phyloP scores from a whole-genome alignment of 2,797 vertebrate genomes.

The Tragopan temminckii region DNA sequence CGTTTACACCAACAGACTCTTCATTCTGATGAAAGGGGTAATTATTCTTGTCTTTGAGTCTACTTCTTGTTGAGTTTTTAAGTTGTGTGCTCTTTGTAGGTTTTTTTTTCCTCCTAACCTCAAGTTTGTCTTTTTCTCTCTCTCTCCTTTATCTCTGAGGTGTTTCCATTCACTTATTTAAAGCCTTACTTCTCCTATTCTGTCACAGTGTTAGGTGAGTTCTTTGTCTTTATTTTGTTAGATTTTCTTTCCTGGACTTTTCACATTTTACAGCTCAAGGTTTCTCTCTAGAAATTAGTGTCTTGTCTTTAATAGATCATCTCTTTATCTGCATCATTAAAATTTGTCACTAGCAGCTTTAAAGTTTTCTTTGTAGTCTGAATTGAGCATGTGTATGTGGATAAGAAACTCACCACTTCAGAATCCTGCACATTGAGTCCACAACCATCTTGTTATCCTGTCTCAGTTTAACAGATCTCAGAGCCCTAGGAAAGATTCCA shows the following conservation, averaged over 20 bases:
- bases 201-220: background rate
- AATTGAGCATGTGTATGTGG: background rate
- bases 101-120: background rate
- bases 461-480: background rate
- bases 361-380: background rate
- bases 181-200: constrained; percentile 15
- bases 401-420: background rate
- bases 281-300: constrained; percentile 15
- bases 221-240: constrained; percentile 29
- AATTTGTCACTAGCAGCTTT: background rate
- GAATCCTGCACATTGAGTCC: background rate
- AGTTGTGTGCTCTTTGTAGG: background rate
- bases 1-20: background rate
- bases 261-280: background rate
- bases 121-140: background rate
- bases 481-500: background rate
- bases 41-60: background rate
- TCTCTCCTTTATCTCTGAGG: background rate
- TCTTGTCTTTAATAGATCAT: background rate
- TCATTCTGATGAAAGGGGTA: background rate
- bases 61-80: background rate
- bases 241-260: constrained; percentile 6
- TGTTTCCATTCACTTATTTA: constrained; percentile 30
- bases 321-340: background rate
- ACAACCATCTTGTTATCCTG: background rate